Evolutionary conservation across 30 jellyfish, hydroid and myxozoan species (phyloP).

Genomic region (Chironex yamaguchii): DNA sequence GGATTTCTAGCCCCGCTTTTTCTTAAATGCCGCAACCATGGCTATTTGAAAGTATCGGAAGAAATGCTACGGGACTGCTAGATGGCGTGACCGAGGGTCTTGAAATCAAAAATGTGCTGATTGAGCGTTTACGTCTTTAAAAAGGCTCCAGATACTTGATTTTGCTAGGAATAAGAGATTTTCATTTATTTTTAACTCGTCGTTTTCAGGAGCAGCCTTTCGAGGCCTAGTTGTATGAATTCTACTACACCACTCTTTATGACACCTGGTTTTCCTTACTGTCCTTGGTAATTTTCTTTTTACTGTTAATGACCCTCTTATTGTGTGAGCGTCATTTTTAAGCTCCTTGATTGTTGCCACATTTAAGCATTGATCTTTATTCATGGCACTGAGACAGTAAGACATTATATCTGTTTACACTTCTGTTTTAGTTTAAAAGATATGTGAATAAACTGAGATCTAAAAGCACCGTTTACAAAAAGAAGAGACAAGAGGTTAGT

Average conservation of each 20-base stretch:
- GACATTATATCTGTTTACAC: not conserved
- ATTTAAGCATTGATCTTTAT: not conserved
- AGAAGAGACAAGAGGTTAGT: conserved; percentile 93
- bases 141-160: too few species aligned
- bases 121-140: too few species aligned
- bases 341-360: not conserved
- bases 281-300: too few species aligned
- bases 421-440: conserved; percentile 87
- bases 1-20: too few species aligned
- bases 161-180: too few species aligned
- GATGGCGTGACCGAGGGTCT: too few species aligned
- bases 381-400: too few species aligned
- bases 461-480: conserved; percentile 89
- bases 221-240: not conserved
- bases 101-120: too few species aligned
- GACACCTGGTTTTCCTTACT: not conserved
- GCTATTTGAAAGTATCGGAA: too few species aligned
- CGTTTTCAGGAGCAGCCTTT: not conserved
- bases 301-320: too few species aligned
- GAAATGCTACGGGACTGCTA: too few species aligned
- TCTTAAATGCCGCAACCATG: too few species aligned
- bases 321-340: not conserved
- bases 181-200: not conserved
- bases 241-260: not conserved
- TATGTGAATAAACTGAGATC: conserved; percentile 93